Evolutionary conservation across 1,140 invertebrate species (phyloP).

Genomic region (Caenorhabditis remanei): DNA sequence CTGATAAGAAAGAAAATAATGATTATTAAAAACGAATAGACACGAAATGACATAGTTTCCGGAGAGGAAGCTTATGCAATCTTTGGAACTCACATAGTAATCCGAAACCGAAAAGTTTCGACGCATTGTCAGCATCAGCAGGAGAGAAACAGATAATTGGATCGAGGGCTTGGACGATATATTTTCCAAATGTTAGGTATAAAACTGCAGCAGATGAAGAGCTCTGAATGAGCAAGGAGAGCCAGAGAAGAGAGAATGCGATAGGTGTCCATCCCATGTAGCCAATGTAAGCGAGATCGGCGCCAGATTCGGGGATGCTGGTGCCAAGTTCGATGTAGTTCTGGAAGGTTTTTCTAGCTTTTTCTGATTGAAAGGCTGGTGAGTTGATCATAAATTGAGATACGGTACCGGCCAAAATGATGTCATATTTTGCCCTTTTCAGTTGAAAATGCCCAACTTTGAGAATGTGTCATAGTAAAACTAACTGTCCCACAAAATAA

Average conservation of each 20-base stretch:
- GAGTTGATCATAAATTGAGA: too few species aligned
- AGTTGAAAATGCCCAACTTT: too few species aligned
- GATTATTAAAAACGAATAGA: not conserved
- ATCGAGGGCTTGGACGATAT: conserved; percentile 43
- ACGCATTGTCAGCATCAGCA: not conserved
- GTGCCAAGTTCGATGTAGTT: conserved; percentile 63
- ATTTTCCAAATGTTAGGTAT: conserved; percentile 59
- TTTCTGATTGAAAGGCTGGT: too few species aligned
- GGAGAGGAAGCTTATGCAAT: not conserved
- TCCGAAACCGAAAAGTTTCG: conserved; percentile 59
- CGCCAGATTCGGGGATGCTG: conserved; percentile 58
- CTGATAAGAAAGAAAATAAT: conserved; percentile 35
- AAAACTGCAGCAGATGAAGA: conserved; percentile 55
- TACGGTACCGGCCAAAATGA: too few species aligned
- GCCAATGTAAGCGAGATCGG: conserved; percentile 52
- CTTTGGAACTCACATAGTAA: conserved; percentile 44
- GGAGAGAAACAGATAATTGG: conserved; percentile 48
- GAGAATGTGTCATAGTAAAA: too few species aligned
- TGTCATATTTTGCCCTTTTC: too few species aligned
- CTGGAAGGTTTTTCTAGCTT: too few species aligned
- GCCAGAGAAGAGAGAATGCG: conserved; percentile 61
- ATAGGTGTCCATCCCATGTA: conserved; percentile 60
- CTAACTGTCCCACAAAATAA: too few species aligned
- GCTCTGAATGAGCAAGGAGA: conserved; percentile 53
- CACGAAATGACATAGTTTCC: not conserved